phyloP scores from a whole-genome alignment of 2,888 invertebrate species.

The Microctonus hyperodae region DNA sequence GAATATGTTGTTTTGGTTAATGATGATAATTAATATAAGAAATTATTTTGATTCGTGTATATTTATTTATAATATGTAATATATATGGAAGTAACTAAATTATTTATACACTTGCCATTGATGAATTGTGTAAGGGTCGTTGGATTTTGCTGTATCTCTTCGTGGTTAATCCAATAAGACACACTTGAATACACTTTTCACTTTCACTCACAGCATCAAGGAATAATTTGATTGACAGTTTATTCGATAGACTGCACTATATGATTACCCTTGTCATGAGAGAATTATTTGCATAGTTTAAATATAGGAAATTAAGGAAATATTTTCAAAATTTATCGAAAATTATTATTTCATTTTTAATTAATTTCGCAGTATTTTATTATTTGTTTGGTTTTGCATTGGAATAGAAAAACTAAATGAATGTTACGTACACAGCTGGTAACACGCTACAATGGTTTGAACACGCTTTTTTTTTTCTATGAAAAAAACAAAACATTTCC shows the following conservation, averaged over 20 bases:
- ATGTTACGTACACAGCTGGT: too few species aligned
- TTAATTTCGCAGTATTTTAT: neutral
- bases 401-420: neutral
- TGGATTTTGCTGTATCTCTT: neutral
- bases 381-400: neutral
- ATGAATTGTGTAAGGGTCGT: neutral
- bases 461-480: neutral
- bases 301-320: too few species aligned
- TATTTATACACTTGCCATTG: neutral
- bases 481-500: neutral
- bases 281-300: too few species aligned
- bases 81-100: too few species aligned
- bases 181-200: neutral
- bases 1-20: too few species aligned
- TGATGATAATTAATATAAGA: too few species aligned
- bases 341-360: neutral
- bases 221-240: neutral
- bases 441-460: too few species aligned
- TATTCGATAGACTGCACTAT: neutral
- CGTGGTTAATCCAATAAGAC: neutral
- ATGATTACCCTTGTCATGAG: neutral
- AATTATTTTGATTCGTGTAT: too few species aligned
- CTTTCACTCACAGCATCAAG: neutral
- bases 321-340: too few species aligned
- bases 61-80: too few species aligned